Conservation (phyloP, 2,888 invertebrate genomes). For the Drosophila lutescens region DNA sequence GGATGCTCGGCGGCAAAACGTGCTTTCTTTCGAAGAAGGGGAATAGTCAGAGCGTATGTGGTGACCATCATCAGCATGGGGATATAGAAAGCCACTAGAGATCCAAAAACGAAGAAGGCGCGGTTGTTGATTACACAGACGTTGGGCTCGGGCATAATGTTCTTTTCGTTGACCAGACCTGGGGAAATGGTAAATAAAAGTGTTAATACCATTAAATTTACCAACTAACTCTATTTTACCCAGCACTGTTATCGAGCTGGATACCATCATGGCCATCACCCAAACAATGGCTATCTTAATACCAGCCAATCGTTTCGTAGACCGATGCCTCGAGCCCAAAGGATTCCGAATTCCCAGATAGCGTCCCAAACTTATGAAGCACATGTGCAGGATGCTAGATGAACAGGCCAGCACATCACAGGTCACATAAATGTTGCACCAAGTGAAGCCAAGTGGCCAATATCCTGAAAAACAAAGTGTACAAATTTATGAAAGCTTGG, state of each 20-base stretch:
- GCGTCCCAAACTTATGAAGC: slow-evolving; percentile 93
- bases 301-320: slow-evolving; percentile 92
- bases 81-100: slow-evolving; percentile 96
- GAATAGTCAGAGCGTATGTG: slow-evolving; percentile 95
- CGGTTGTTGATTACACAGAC: slow-evolving; percentile 93
- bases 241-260: slow-evolving; percentile 92
- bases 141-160: slow-evolving; percentile 92
- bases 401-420: slow-evolving; percentile 98
- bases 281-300: slow-evolving; percentile 96
- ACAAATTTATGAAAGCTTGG: too few species aligned
- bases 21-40: slow-evolving; percentile 92
- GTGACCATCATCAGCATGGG: slow-evolving; percentile 98
- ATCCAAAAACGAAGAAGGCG: slow-evolving; percentile 95
- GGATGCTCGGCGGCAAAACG: slow-evolving; percentile 89
- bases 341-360: slow-evolving; percentile 96
- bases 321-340: slow-evolving; percentile 92
- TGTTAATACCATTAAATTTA: too few species aligned
- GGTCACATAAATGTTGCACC: slow-evolving; percentile 98
- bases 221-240: slow-evolving; percentile 86
- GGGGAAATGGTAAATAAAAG: slow-evolving; percentile 37
- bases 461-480: slow-evolving; percentile 87
- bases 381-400: slow-evolving; percentile 97
- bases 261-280: slow-evolving; percentile 95
- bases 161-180: slow-evolving; percentile 91
- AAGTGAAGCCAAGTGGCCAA: slow-evolving; percentile 95